Evolutionary conservation across 2,797 vertebrate species (phyloP).

Genomic region (Notamacropus eugenii): DNA sequence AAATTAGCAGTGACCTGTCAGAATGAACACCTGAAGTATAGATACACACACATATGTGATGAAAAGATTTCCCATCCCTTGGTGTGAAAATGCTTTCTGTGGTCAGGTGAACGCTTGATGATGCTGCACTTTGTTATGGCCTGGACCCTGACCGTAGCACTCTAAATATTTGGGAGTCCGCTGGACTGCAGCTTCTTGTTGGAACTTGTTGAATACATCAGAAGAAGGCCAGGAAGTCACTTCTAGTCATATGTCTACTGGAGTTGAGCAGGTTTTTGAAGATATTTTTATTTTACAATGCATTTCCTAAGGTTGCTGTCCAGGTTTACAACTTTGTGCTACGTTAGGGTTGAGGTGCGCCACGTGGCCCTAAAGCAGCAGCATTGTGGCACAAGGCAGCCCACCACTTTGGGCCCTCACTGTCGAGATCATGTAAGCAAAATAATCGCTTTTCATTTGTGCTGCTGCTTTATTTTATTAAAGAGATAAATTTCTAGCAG

Average conservation of each 20-base stretch:
- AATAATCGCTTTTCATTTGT: too few species aligned
- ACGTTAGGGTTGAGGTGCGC: slow-evolving; percentile 5
- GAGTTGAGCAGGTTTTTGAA: background rate
- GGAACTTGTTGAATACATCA: slow-evolving; percentile 14
- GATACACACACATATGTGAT: background rate
- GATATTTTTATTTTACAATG: background rate
- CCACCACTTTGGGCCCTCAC: too few species aligned
- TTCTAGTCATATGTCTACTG: slow-evolving; percentile 16
- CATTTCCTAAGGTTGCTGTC: slow-evolving; percentile 7
- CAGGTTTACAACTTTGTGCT: background rate
- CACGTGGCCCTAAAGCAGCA: background rate
- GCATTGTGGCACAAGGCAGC: too few species aligned
- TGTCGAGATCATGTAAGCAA: too few species aligned
- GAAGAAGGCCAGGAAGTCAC: background rate
- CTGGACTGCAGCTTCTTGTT: slow-evolving; percentile 29
- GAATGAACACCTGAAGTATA: background rate
- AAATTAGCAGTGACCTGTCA: slow-evolving; percentile 34
- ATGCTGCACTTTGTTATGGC: background rate
- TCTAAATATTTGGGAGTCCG: background rate
- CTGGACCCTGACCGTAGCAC: slow-evolving; percentile 17
- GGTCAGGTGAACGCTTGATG: background rate
- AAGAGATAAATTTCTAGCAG: too few species aligned
- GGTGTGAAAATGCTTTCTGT: too few species aligned
- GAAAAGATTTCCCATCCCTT: background rate
- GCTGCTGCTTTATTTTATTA: too few species aligned